Base-by-base conservation (phyloP, 2,888 invertebrate species). In the Endotricha flammealis region DNA sequence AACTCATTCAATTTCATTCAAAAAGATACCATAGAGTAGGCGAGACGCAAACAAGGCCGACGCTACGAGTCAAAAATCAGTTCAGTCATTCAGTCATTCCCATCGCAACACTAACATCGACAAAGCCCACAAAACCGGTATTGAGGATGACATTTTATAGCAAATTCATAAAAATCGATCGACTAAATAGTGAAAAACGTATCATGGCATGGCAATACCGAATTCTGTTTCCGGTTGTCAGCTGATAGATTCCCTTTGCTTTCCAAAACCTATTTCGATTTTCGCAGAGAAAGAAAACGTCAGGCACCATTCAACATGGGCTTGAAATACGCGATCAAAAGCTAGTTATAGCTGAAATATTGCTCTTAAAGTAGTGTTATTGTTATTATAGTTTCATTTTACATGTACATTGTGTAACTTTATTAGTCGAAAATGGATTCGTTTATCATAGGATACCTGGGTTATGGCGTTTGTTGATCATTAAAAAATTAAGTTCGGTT, bases 221-320 rank as follows among this genome's bases (percentile, higher is more conserved):
- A n/a, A n/a, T n/a, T 47, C 48, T 51, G 70, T 58, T 85, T 86
- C 86, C 86, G 83, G 77, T 82, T 86, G 87, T 86, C 87, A 87
- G 86, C 85, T 86, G 86, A 81, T 82, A 72, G 64, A 71, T 57
- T 72, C 73, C 67, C 64, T 69, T 74, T 70, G 75, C 82, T 79
- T 79, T 78, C 77, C 78, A 65, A 81, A 80, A 74, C 65, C 69
- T 72, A 80, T 80, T 86, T 85, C 86, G 83, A 85, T 87, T 86
- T 85, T 83, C 82, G 74, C 71, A 64, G 65, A 75, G 75, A 77
- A 79, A 77, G 78, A 79, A 79, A 83, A 86, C 85, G 80, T 85
- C 86, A 82, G 83, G 83, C 86, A 79, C 86, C 87, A 86, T 82
- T 77, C 87, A 87, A 83, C 74, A 87, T 87, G 87, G 87, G 85